phyloP scores from a whole-genome alignment of 2,797 vertebrate species.

The Halcyon badia region DNA sequence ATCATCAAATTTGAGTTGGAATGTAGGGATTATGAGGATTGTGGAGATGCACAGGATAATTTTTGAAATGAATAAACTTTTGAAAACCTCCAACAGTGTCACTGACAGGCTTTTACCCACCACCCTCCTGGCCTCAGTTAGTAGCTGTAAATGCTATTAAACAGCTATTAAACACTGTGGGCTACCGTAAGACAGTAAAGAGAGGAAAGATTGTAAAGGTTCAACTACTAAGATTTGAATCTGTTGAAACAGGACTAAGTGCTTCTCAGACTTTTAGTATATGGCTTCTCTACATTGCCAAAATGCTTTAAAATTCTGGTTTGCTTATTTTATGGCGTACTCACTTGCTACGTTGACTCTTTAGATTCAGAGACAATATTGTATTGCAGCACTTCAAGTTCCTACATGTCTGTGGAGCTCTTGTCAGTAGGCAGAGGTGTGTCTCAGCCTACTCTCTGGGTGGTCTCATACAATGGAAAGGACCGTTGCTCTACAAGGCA shows the following conservation, averaged over 20 bases:
- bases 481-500: too few species aligned
- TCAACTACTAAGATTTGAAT: background rate
- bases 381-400: background rate
- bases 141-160: too few species aligned
- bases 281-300: background rate
- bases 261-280: background rate
- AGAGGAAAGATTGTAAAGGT: background rate
- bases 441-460: background rate
- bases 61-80: background rate
- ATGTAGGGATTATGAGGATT: background rate
- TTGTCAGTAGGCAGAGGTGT: background rate
- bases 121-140: background rate
- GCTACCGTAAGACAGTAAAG: accelerated
- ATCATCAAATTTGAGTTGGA: background rate
- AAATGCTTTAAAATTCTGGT: background rate
- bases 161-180: accelerated
- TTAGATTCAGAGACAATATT: background rate
- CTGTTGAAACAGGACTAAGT: background rate
- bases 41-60: background rate
- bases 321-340: background rate
- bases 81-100: background rate
- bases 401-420: background rate
- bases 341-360: background rate
- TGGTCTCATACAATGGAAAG: accelerated
- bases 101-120: background rate